Conservation (phyloP, 1,140 invertebrate genomes). For the Megalopta genalis region DNA sequence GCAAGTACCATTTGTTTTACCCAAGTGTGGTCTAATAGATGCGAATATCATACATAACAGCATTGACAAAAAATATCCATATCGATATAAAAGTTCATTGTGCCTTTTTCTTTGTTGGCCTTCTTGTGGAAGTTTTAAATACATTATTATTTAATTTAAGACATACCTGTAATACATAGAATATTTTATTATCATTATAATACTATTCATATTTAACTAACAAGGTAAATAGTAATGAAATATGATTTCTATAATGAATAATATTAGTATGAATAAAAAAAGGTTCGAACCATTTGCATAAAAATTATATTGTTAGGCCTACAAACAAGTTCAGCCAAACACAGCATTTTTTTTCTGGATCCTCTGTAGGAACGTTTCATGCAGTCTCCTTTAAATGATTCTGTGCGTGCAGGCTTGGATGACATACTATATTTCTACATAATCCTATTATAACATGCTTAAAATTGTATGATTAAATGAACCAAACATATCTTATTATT, state of each 20-base stretch:
- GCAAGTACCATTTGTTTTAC: conserved; percentile 73
- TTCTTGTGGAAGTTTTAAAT: conserved; percentile 19
- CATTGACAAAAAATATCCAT: conserved; percentile 74
- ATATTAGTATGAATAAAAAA: conserved; percentile 13
- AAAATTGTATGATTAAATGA: conserved; percentile 32
- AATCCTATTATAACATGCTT: conserved; percentile 46
- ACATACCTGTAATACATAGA: conserved; percentile 19
- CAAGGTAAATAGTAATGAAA: conserved; percentile 5
- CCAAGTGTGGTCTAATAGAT: conserved; percentile 71
- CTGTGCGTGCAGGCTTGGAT: conserved; percentile 24
- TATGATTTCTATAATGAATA: conserved; percentile 26
- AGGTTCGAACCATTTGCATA: conserved; percentile 35
- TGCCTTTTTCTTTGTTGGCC: conserved; percentile 31
- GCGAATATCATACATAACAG: conserved; percentile 74
- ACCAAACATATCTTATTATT: conserved; percentile 19
- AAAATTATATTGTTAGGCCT: conserved; percentile 25
- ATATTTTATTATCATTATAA: not conserved
- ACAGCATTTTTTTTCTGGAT: conserved; percentile 23
- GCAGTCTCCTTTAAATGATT: conserved; percentile 22
- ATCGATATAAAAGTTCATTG: conserved; percentile 65
- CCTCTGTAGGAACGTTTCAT: conserved; percentile 37
- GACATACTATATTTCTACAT: conserved; percentile 23
- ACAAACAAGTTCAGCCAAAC: conserved; percentile 27
- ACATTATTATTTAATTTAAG: conserved; percentile 36
- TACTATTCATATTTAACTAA: not conserved